Conservation (phyloP, 2,113 vertebrate genomes). For the Bujurquina vittata region DNA sequence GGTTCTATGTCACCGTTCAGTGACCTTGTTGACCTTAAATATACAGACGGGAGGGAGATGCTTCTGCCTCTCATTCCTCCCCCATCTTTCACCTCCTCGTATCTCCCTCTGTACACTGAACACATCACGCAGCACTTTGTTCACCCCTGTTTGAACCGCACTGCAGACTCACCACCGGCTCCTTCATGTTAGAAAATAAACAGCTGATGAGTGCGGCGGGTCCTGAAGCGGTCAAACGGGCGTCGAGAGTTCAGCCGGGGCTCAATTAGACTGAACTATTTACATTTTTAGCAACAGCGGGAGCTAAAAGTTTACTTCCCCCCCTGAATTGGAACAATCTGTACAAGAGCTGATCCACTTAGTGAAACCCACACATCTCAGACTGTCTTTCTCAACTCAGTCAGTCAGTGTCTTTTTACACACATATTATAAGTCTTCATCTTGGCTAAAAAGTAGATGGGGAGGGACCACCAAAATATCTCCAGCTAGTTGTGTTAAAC, state of each 20-base stretch:
- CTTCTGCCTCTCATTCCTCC: not conserved
- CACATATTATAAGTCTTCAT: not conserved
- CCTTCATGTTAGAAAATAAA: not conserved
- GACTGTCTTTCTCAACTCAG: not conserved
- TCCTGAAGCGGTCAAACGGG: not conserved
- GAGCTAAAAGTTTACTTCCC: constrained; percentile 16
- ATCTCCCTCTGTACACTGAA: not conserved
- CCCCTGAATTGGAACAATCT: not conserved
- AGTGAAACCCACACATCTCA: not conserved
- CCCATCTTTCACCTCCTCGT: not conserved
- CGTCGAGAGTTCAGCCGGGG: not conserved
- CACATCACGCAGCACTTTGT: not conserved
- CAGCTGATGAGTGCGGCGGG: not conserved
- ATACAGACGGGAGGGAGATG: not conserved
- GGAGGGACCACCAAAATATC: not conserved
- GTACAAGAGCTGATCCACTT: not conserved
- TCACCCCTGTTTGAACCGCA: constrained; percentile 15
- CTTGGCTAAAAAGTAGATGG: not conserved
- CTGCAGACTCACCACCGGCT: not conserved
- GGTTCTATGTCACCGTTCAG: not conserved
- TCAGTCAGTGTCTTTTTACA: not conserved
- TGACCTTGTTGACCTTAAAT: not conserved
- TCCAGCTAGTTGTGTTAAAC: not conserved
- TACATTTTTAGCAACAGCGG: constrained; percentile 7
- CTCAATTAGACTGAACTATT: constrained; percentile 45